Percentiles rank a stretch among this genome's conserved stretches.
phyloP scores from a whole-genome alignment of 1,140 invertebrate species.

The Drosophila cardini region DNA sequence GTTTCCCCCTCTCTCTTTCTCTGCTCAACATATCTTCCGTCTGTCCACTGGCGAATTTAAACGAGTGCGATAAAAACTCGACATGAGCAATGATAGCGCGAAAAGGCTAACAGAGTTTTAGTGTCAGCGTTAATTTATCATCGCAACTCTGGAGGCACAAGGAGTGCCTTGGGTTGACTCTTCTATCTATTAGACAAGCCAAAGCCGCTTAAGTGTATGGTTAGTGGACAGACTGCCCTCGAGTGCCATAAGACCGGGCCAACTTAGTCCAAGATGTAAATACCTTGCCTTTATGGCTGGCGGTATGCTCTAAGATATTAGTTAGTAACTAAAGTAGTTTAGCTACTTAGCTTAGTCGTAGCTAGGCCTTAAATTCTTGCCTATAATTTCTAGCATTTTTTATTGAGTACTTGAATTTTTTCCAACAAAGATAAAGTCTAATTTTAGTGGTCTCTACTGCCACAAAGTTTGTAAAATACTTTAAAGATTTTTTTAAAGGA shows the following conservation, averaged over 20 bases:
- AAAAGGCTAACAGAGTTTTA: constrained; percentile 77
- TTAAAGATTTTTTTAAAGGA: too few species aligned
- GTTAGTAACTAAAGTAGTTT: constrained; percentile 16
- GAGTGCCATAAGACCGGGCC: constrained; percentile 14
- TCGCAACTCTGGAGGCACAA: not conserved
- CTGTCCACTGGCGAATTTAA: constrained; percentile 45
- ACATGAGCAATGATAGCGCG: constrained; percentile 74
- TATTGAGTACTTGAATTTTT: too few species aligned
- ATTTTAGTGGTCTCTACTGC: too few species aligned
- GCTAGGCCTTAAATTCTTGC: too few species aligned
- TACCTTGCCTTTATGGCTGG: constrained; percentile 6
- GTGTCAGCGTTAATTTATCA: constrained; percentile 80
- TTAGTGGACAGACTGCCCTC: constrained; percentile 29
- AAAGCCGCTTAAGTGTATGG: constrained; percentile 53
- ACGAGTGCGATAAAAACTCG: constrained; percentile 57
- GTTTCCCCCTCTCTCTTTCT: not conserved
- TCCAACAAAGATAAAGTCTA: too few species aligned
- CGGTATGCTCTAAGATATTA: constrained; percentile 8
- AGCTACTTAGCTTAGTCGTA: constrained; percentile 4
- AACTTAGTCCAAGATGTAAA: constrained; percentile 5
- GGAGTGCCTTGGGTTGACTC: constrained; percentile 14
- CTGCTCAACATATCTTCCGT: not conserved
- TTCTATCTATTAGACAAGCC: constrained; percentile 38
- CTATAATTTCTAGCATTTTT: too few species aligned
- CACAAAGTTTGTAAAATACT: too few species aligned